Base-by-base conservation (phyloP, 2,113 vertebrate species). In the Dissostichus mawsoni region DNA sequence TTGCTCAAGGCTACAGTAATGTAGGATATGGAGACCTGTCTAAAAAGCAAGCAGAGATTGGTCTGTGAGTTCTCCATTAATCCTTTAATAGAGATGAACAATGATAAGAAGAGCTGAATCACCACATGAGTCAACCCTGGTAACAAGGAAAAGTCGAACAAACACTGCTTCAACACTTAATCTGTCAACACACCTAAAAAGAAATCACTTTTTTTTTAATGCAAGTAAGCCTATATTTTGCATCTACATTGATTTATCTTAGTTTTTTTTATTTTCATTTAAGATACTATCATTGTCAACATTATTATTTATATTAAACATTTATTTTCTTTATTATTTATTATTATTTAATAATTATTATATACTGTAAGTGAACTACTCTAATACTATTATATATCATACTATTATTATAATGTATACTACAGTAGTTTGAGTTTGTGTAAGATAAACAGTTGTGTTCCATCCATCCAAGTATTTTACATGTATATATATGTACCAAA, bases 101-200 rank as follows among this genome's bases (percentile, higher is more conserved):
- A 16, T 9, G 68, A 72, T 74, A 80, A 85, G 78, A 84, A 78
- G 55, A 65, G 51, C 11, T 90, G 90, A 92, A 69, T 92, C 87
- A 89, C 56, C 51, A 16, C 5, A 11, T 90, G 80, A 92, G 55
- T 87, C 73, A 11, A 81, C 56, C 69, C 56, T 63, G 11, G 74
- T 2, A 85, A 86, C 74, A 51, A 65, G 23, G 13, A 20, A 51
- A 58, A 76, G 79, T 61, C 48, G 73, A 58, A 69, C 36, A 41
- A 41, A 81, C 87, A 61, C n/a, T 17, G 17, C 17, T 20, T 66
- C 29, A 77, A 85, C 51, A 75, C 50, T 41, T 4, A 25, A 56
- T 7, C 3, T 36, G 18, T 47, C 45, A 7, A 44, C 8, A 57
- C 23, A 23, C 10, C 29, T 20, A 53, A 3, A 63, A 58, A 50